A percentile compares a stretch with the other conserved stretches of the same genome.
Conservation (phyloP, 2,797 vertebrate species). For the Syngnathus rostellatus region DNA sequence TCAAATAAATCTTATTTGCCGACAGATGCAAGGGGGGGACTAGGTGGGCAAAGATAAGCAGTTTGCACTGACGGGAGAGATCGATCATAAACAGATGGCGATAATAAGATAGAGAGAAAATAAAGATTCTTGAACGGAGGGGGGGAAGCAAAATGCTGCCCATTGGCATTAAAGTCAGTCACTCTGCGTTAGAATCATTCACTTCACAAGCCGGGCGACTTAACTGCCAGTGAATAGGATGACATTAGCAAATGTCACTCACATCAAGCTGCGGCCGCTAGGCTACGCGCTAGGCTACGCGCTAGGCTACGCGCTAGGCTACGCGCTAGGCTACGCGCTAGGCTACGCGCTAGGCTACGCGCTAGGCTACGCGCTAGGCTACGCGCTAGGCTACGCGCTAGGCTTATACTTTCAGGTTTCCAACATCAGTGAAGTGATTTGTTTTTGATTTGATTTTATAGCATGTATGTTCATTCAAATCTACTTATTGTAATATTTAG, state of each 20-base stretch:
- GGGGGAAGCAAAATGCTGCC: slow-evolving; percentile 26
- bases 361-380: too few relatives aligned
- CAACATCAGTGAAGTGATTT: too few relatives aligned
- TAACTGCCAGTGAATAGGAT: slow-evolving; percentile 31
- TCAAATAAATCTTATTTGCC: slow-evolving; percentile 26
- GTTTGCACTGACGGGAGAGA: slow-evolving; percentile 28
- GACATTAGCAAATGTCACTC: slow-evolving; percentile 46
- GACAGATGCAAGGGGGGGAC: slow-evolving; percentile 22
- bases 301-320: too few relatives aligned
- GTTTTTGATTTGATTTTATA: too few relatives aligned
- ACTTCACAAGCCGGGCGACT: slow-evolving; percentile 29
- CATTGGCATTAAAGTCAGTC: slow-evolving; percentile 36
- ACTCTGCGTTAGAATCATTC: slow-evolving; percentile 34
- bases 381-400: too few relatives aligned
- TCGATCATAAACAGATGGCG: slow-evolving; percentile 41
- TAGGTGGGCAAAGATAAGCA: slow-evolving; percentile 44
- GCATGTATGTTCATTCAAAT: too few relatives aligned
- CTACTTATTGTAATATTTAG: too few relatives aligned
- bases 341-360: too few relatives aligned
- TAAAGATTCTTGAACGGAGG: slow-evolving; percentile 33
- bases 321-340: background rate
- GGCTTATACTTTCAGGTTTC: too few relatives aligned
- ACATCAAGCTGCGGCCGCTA: background rate
- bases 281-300: too few relatives aligned
- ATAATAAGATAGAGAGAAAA: slow-evolving; percentile 1